A percentile compares a stretch with the other conserved stretches of the same genome.
These are phyloP conservation scores for Ageneiosus marmoratus DNA, from an alignment of 2,113 vertebrate species.

Conservation along the genomic window DNA sequence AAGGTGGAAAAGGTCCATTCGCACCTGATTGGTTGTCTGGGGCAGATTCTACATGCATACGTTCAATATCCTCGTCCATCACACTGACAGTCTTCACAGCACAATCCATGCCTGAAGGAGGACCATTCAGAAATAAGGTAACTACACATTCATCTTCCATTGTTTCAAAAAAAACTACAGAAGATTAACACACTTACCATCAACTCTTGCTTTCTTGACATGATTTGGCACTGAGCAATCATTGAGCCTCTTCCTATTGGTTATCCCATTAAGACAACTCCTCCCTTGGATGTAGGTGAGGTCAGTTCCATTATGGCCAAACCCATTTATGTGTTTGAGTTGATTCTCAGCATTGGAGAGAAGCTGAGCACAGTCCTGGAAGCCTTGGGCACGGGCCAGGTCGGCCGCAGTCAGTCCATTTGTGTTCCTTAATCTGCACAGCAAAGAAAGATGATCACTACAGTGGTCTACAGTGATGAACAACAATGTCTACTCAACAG, in stretches of 20 bases:
- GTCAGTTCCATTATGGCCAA: conserved; percentile 72
- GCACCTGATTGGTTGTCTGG: conserved; percentile 81
- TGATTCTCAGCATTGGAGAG: conserved; percentile 85
- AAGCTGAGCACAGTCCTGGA: conserved; percentile 87
- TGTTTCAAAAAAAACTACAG: not conserved
- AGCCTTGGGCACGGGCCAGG: conserved; percentile 90
- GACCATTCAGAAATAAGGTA: not conserved
- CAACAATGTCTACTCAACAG: conserved; percentile 3
- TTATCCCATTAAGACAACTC: conserved; percentile 66
- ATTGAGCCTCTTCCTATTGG: conserved; percentile 85
- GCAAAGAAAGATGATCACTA: conserved; percentile 65
- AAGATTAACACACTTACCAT: conserved; percentile 68
- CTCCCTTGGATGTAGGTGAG: conserved; percentile 63
- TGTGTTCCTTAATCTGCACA: conserved; percentile 88
- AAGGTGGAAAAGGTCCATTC: conserved; percentile 79
- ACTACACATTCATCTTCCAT: not conserved
- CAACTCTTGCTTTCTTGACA: conserved; percentile 83
- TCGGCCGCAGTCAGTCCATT: conserved; percentile 93
- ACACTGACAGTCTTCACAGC: conserved; percentile 61
- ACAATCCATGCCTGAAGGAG: conserved; percentile 45
- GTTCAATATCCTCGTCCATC: conserved; percentile 76
- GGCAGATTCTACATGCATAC: conserved; percentile 81
- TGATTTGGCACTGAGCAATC: conserved; percentile 70
- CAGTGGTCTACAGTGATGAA: conserved; percentile 60
- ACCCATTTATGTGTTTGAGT: conserved; percentile 71